Percentiles rank a stretch among this genome's conserved stretches.
phyloP scores from a whole-genome alignment of 2,797 vertebrate genomes.

The Halcyon leucocephala region DNA sequence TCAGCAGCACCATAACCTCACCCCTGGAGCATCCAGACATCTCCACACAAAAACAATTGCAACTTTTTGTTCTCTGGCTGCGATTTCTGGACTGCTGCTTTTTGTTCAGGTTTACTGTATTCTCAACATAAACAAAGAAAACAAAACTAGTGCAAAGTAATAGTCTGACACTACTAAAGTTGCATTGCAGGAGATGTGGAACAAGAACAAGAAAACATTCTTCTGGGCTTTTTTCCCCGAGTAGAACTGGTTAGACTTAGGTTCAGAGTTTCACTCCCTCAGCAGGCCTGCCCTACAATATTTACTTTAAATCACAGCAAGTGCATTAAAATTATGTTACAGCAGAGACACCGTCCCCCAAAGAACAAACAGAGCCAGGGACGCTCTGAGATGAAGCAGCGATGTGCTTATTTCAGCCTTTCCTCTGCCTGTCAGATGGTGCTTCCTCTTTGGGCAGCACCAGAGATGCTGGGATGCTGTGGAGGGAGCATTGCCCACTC shows the following conservation, averaged over 20 bases:
- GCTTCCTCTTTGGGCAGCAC: not conserved
- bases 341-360: not conserved
- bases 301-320: constrained; percentile 22
- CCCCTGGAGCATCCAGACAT: constrained; percentile 47
- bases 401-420: not conserved
- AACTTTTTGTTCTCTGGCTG: constrained; percentile 46
- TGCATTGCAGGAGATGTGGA: not conserved
- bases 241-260: not conserved
- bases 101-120: not conserved
- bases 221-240: not conserved
- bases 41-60: constrained; percentile 17
- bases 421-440: not conserved
- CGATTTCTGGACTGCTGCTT: not conserved
- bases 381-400: accelerated
- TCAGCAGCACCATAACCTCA: constrained; percentile 56
- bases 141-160: constrained; percentile 15
- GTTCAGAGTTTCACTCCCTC: not conserved
- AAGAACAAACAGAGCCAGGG: not conserved
- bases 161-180: not conserved
- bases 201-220: not conserved
- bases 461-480: not conserved
- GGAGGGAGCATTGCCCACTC: not conserved
- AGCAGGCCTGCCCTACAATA: not conserved
- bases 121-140: constrained; percentile 62
- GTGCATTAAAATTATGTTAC: not conserved